Evolutionary conservation across 2,888 invertebrate genomes (phyloP).

Genomic region (Erebia epiphron): DNA sequence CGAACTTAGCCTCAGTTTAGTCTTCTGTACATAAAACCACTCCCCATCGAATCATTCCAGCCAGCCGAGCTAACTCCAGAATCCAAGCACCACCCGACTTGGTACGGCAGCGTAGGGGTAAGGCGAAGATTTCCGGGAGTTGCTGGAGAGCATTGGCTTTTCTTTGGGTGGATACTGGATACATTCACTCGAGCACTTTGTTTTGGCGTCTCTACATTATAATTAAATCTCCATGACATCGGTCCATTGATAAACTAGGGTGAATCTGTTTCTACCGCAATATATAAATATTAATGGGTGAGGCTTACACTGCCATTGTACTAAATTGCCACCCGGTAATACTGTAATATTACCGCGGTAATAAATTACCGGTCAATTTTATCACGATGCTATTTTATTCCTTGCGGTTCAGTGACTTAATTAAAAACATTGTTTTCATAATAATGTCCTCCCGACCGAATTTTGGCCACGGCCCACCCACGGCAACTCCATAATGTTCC

Average conservation of each 20-base stretch:
- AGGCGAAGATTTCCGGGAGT: no score
- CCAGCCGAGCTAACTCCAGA: no score
- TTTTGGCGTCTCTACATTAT: not conserved
- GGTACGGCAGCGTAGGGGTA: no score
- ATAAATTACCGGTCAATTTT: constrained; percentile 32
- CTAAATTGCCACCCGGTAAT: constrained; percentile 29
- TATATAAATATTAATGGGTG: constrained; percentile 34
- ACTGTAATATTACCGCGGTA: constrained; percentile 29
- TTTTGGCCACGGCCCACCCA: no score
- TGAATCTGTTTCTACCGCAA: constrained; percentile 32
- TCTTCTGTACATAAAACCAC: no score
- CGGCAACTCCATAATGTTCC: no score
- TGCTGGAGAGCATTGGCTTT: no score
- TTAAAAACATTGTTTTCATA: constrained; percentile 15
- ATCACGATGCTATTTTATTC: constrained; percentile 27
- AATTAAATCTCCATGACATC: constrained; percentile 4
- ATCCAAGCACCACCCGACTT: no score
- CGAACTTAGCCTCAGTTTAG: no score
- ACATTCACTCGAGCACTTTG: no score
- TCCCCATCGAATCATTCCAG: no score
- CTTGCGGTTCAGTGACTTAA: constrained; percentile 20
- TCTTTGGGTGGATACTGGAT: no score
- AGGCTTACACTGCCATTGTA: constrained; percentile 34
- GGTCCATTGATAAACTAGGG: constrained; percentile 30
- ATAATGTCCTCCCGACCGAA: not conserved